Base-by-base conservation (phyloP, 2,797 vertebrate species). In the Artibeus lituratus region DNA sequence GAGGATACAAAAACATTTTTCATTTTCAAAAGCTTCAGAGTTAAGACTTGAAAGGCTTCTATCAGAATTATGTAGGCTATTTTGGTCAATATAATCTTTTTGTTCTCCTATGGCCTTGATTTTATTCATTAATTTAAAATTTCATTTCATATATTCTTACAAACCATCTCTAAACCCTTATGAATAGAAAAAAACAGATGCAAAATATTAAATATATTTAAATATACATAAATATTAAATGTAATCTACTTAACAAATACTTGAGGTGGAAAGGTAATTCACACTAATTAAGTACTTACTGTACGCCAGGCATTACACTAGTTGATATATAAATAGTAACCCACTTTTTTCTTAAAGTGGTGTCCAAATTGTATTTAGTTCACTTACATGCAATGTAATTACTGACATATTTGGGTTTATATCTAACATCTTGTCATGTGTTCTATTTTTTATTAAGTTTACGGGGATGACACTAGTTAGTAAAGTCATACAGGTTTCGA, bases 41-140 rank as follows among this genome's bases (percentile, higher is more conserved):
- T 87, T 35, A 55, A 65, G 11, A 92, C 19, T 51, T 87, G 21
- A 92, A 92, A 81, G 16, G 2, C 62, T 82, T 62, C 55, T 84
- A n/a, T 80, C 26, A 91, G 70, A 95, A 93, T 67, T 67, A 80
- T 57, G 10, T 47, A 93, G n/a, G 15, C 22, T 76, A 67, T 57
- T 72, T 81, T 19, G 29, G 42, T 85, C 57, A 90, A 83, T 11
- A 32, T 21, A 69, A 44, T 69, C 5, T 37, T 92, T 90, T 69
- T 73, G 29, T 2, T 89, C 35, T 81, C 35, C n/a, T 81, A 76
- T 32, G 11, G 29, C 15, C n/a, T 85, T 42, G 14, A 49, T 80
- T n/a, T 80, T 80, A 87, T 19, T 87, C n/a, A 85, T 47, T 82
- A 65, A 72, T 88, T 95, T 93, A 69, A 24, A n/a, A 74, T 70